Evolutionary conservation across 2,888 invertebrate genomes (phyloP).

Genomic region (Pheosia tremula): DNA sequence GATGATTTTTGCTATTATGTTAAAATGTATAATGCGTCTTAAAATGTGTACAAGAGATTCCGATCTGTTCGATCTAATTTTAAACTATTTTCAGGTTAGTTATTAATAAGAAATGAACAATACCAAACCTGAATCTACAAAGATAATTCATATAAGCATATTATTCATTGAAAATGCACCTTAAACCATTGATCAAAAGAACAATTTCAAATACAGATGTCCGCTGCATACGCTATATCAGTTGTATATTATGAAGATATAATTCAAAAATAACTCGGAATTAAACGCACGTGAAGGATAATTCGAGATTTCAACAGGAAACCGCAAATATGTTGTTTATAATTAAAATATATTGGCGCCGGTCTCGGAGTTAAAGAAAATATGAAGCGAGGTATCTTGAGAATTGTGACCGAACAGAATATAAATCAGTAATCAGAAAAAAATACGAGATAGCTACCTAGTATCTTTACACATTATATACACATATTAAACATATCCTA

Average conservation of each 20-base stretch:
- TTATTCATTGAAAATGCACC: background rate
- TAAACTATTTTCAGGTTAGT: too few relatives aligned
- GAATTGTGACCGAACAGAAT: too few relatives aligned
- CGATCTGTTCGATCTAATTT: too few relatives aligned
- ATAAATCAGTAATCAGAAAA: too few relatives aligned
- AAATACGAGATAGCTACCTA: too few relatives aligned
- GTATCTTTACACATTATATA: too few relatives aligned
- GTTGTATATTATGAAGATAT: background rate
- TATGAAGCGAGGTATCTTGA: background rate
- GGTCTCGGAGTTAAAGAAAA: background rate
- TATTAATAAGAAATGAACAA: too few relatives aligned
- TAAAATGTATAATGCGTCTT: too few relatives aligned
- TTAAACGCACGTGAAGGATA: constrained; percentile 14
- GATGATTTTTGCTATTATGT: too few relatives aligned
- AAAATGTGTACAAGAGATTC: too few relatives aligned
- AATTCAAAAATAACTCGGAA: constrained; percentile 11
- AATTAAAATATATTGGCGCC: constrained; percentile 14
- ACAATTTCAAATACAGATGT: constrained; percentile 7
- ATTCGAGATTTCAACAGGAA: constrained; percentile 24
- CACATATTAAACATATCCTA: too few relatives aligned
- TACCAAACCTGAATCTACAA: background rate
- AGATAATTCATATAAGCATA: background rate
- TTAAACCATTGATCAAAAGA: background rate
- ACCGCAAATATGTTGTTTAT: constrained; percentile 21
- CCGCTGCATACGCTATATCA: constrained; percentile 5